Conservation (phyloP, 2,113 vertebrate genomes). For the Tursiops truncatus region DNA sequence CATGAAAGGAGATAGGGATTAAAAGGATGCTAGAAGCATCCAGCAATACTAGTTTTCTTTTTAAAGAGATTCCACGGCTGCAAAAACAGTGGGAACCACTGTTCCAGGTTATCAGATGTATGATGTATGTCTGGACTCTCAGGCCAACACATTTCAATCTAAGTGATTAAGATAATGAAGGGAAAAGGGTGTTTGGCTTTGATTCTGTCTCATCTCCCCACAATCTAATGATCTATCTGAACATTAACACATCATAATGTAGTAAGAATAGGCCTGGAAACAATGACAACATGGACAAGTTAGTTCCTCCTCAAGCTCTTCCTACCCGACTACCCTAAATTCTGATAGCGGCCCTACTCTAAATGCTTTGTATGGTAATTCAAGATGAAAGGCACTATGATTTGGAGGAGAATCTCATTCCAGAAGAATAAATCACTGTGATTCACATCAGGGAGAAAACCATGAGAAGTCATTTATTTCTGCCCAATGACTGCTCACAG, state of each 20-base stretch:
- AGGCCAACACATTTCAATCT: not conserved
- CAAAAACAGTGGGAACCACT: not conserved
- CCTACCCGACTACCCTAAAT: not conserved
- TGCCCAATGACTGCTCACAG: not conserved
- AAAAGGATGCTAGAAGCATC: not conserved
- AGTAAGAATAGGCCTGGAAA: not conserved
- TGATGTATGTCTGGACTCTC: not conserved
- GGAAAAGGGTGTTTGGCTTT: not conserved
- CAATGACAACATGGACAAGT: not conserved
- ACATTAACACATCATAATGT: not conserved
- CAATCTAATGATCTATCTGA: not conserved
- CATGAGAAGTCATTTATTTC: slow-evolving; percentile 14
- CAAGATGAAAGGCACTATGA: slow-evolving; percentile 1
- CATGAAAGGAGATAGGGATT: not conserved
- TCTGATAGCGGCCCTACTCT: not conserved
- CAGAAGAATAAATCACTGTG: not conserved
- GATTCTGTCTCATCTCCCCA: not conserved
- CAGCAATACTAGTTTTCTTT: not conserved
- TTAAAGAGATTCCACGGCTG: not conserved
- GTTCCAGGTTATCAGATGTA: not conserved
- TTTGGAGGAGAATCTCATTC: slow-evolving; percentile 43
- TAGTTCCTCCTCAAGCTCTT: not conserved
- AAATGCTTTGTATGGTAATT: not conserved
- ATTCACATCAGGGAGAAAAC: not conserved
- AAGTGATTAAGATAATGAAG: slow-evolving; percentile 10